Evolutionary conservation across 1,140 invertebrate genomes (phyloP), one percentile per base, ranked within the genome.

Genomic region (Hydropsyche tenuis): DNA sequence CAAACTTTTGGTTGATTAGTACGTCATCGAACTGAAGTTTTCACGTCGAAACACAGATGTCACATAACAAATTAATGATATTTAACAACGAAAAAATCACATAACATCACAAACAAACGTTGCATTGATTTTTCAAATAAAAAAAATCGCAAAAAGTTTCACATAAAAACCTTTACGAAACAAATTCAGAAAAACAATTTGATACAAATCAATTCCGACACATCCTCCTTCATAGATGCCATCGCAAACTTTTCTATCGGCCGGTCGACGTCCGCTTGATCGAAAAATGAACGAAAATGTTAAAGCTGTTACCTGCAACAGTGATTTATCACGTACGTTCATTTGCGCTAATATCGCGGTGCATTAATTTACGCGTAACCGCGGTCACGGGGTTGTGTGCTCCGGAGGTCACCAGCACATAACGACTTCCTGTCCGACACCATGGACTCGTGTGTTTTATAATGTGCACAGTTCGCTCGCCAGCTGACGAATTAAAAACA

Each of bases 391-490:
- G 72, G 53, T 68, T 73, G 69, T 46, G 46, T 20, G 45, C 16
- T 16, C 62, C 30, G 66, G 71, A 73, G 74, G 70, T 75, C 74
- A 75, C 74, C 72, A 71, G 65, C 71, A 64, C 66, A 73, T 76
- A 76, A 76, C 73, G 75, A 76, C 75, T 76, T 76, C 75, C 75
- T 76, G 72, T 12, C 42, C 69, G n/a, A 22, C 20, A 37, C 30
- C 30, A 37, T 18, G 62, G 45, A 14, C 6, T 22, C 51, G 51
- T 56, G 12, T 11, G 4, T 56, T 5, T 12, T 56, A 56, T 63
- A 62, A 48, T 16, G 30, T 72, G 53, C 51, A 72, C 60, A 62
- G 71, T 53, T 45, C 37, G 71, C 71, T 53, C 42, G 22, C 56
- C 70, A 51, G 20, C 60, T 72, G 70, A 72, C 70, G 60, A 72